These are phyloP conservation scores for Etia nguti DNA, from an alignment of 2,113 vertebrate species.

Conservation along the genomic window DNA sequence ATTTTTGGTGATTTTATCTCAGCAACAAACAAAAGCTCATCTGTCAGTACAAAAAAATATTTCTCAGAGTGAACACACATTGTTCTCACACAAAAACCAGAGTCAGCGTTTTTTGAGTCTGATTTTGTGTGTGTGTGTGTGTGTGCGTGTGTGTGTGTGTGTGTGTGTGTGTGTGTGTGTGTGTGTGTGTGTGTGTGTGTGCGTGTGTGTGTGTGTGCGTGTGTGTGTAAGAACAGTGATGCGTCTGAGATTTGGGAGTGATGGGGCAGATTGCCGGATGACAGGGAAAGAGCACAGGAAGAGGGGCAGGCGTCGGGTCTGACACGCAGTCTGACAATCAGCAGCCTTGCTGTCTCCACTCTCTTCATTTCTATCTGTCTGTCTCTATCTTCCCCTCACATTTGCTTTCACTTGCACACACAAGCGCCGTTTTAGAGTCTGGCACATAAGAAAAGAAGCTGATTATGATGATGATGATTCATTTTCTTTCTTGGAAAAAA, in stretches of 20 bases:
- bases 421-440: neutral
- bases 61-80: neutral
- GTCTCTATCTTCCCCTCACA: neutral
- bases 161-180: neutral
- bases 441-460: neutral
- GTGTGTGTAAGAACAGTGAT: neutral
- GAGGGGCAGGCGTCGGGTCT: slow-evolving; percentile 45
- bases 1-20: neutral
- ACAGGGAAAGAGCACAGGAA: neutral
- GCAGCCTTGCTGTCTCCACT: slow-evolving; percentile 55
- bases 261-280: slow-evolving; percentile 40
- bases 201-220: neutral
- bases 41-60: neutral
- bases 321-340: slow-evolving; percentile 71
- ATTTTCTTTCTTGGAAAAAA: neutral
- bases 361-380: slow-evolving; percentile 25
- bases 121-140: neutral
- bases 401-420: neutral
- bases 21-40: neutral
- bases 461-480: neutral
- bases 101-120: neutral
- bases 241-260: slow-evolving; percentile 8
- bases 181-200: neutral
- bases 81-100: neutral
- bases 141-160: neutral